Evolutionary conservation across 2,113 vertebrate genomes (phyloP), one percentile per base, ranked within the genome.

Genomic region (Mesocricetus auratus): DNA sequence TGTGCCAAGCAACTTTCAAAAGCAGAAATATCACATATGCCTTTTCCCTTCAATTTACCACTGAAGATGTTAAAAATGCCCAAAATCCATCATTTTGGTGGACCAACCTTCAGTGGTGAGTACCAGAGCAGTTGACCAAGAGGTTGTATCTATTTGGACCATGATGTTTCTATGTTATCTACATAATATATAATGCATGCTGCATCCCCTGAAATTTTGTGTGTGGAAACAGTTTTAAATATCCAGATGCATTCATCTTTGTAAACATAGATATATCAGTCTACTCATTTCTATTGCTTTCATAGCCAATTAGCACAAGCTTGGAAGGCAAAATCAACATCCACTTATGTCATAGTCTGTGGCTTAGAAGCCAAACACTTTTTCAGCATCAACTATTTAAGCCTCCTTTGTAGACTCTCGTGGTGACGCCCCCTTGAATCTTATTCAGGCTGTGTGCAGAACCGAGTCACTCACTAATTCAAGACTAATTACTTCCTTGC

Each of bases 401-500:
- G 45, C 79, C 53, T 53, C 11, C n/a, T 69, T 22, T 62, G 26
- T 36, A 86, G 19, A n/a, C 16, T 47, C 0, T 8, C 21, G 0
- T n/a, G 3, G 71, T 45, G 39, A 56, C 17, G 1, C 7, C 0
- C 0, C 13, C 15, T n/a, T 17, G 24, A 17, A 3, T 50, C 1
- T 68, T 11, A 21, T 31, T 47, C 19, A n/a, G 3, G 15, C 19
- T 64, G 8, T 26, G 5, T 17, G 39, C 29, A 79, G 45, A 94
- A 77, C 16, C 53, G 29, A 9, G 0, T 13, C 22, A 29, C 29
- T 62, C 60, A 16, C 29, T 88, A 31, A 4, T 26, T 29, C 5
- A 4, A 9, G 5, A 22, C 36, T 29, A 17, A 58, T 16, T 11
- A 36, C 31, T 47, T 45, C 11, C 10, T 42, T 64, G 8, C 7